Evolutionary conservation across 1,140 invertebrate genomes (phyloP).

Genomic region (Camponotus floridanus): DNA sequence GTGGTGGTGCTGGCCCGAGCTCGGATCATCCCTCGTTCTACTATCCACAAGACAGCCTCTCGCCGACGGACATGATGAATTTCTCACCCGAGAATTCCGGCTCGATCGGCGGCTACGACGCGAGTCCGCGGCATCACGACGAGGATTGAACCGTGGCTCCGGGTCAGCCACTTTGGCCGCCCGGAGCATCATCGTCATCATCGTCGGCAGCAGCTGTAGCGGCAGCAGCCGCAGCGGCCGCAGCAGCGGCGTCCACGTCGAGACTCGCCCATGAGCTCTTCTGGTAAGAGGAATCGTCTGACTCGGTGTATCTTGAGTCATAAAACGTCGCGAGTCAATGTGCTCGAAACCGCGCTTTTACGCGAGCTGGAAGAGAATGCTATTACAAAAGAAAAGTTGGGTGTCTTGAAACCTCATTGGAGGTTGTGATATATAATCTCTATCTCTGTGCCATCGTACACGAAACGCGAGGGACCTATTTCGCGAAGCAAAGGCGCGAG

Average conservation of each 20-base stretch:
- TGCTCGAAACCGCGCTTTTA: slow-evolving; percentile 17
- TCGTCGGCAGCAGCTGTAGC: slow-evolving; percentile 45
- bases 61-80: slow-evolving; percentile 86
- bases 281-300: slow-evolving; percentile 79
- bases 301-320: slow-evolving; percentile 14
- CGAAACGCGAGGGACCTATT: slow-evolving; percentile 49
- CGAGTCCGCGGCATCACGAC: slow-evolving; percentile 88
- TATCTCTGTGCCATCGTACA: slow-evolving; percentile 73
- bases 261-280: slow-evolving; percentile 82
- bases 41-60: slow-evolving; percentile 87
- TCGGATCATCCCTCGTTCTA: slow-evolving; percentile 86
- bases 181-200: slow-evolving; percentile 82
- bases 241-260: slow-evolving; percentile 57
- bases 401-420: slow-evolving; percentile 64
- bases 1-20: slow-evolving; percentile 85
- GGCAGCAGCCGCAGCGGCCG: slow-evolving; percentile 54
- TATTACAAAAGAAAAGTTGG: slow-evolving; percentile 20
- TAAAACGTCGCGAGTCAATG: not conserved
- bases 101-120: slow-evolving; percentile 86
- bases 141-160: slow-evolving; percentile 88
- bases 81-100: slow-evolving; percentile 87
- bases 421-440: slow-evolving; percentile 73
- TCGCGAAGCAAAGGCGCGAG: slow-evolving; percentile 27
- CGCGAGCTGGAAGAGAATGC: slow-evolving; percentile 31
- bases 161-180: slow-evolving; percentile 85